Evolutionary conservation across 2,113 vertebrate genomes (phyloP), one percentile per base, ranked within the genome.

Genomic region (Rhodinocichla rosea): DNA sequence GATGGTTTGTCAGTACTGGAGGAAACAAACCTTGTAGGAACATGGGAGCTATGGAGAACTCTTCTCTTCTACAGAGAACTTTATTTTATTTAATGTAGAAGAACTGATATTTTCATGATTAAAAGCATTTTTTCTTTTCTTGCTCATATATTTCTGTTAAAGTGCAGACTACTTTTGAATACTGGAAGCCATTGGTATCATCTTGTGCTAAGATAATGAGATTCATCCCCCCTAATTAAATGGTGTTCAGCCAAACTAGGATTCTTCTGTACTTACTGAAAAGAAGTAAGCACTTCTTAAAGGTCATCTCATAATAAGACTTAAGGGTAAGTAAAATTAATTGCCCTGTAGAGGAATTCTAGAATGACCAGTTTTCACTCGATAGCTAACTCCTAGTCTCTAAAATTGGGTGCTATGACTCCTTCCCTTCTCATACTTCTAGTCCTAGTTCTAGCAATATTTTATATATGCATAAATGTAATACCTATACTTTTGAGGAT

Each of bases 201-300:
- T 76, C 40, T 57, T 44, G 18, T 42, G 28, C 11, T 65, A 40
- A 69, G 32, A 83, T 6, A 79, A 40, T 65, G 83, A 71, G 62
- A 89, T 71, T 71, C 35, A 65, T 75, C 39, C 56, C 40, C 50
- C 32, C 24, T 80, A 60, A 79, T 17, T 52, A 84, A 94, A 87
- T 20, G 6, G 23, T 69, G 14, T 57, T 92, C 40, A 44, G 67
- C 79, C 62, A 69, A 74, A 92, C 37, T 45, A 65, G 15, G 6
- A 24, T 89, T n/a, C 40, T 68, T 87, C 70, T 60, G 19, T 69
- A 62, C 60, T 83, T 53, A 49, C 30, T 44, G 7, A 52, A 91
- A 90, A 87, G 37, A 56, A 68, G n/a, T 44, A 91, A 90, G 53
- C 24, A 33, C 32, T 73, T 91, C 49, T n/a, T 69, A 93, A 91